Percentiles rank a stretch among this genome's conserved stretches.
These are phyloP conservation scores for Drosophila orosa DNA, from an alignment of 1,140 invertebrate species.

Conservation along the genomic window DNA sequence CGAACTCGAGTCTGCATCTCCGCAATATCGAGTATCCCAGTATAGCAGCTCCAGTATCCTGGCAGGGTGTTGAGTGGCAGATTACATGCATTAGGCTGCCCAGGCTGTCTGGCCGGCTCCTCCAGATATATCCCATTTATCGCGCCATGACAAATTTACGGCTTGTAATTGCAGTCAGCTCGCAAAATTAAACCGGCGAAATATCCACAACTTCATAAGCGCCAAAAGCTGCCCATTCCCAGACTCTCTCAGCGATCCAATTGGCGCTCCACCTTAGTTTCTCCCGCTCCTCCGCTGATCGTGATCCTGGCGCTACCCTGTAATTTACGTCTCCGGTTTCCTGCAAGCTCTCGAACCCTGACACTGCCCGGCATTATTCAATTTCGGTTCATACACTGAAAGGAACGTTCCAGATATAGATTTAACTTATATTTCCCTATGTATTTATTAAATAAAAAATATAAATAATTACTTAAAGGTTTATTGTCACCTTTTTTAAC, in stretches of 20 bases:
- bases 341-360: constrained; percentile 50
- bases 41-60: background rate
- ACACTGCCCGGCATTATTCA: constrained; percentile 40
- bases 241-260: background rate
- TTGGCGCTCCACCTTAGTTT: constrained; percentile 1
- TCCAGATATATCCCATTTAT: constrained; percentile 65
- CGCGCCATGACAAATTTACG: constrained; percentile 82
- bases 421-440: background rate
- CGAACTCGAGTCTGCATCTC: constrained; percentile 5
- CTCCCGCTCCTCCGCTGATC: constrained; percentile 20
- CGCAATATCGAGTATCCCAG: constrained; percentile 5
- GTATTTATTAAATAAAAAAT: background rate
- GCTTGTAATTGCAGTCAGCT: constrained; percentile 80
- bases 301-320: constrained; percentile 61
- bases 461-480: background rate
- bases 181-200: constrained; percentile 70
- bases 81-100: constrained; percentile 82
- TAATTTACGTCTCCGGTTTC: constrained; percentile 77
- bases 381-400: constrained; percentile 13
- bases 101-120: constrained; percentile 22
- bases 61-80: constrained; percentile 82
- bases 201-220: constrained; percentile 80
- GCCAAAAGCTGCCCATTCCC: constrained; percentile 41
- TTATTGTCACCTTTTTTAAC: too few species aligned
- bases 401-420: background rate